Evolutionary conservation across 2,113 vertebrate genomes (phyloP).

Genomic region (Phyllostomus hastatus): DNA sequence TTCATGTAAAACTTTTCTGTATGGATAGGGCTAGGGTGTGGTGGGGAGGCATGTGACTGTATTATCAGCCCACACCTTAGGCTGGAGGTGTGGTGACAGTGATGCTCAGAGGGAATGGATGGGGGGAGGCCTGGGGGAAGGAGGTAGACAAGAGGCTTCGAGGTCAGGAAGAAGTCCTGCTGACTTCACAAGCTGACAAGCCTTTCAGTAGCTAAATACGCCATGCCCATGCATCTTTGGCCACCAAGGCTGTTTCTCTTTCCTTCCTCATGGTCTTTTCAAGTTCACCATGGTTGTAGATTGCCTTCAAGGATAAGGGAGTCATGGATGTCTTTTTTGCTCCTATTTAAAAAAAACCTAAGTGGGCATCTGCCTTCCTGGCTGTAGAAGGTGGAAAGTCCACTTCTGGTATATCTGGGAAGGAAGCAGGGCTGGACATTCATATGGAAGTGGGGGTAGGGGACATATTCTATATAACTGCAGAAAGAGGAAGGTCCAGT

Average conservation of each 20-base stretch:
- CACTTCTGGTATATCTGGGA: neutral
- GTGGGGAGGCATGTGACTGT: neutral
- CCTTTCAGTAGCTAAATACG: neutral
- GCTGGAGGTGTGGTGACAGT: neutral
- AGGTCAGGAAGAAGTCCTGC: neutral
- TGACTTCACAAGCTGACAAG: neutral
- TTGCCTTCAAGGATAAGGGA: neutral
- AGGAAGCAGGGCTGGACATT: neutral
- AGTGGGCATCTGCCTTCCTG: neutral
- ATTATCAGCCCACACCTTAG: neutral
- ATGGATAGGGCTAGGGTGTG: neutral
- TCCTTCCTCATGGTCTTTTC: slow-evolving; percentile 11
- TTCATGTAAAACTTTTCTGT: neutral
- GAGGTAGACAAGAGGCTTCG: neutral
- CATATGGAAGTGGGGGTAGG: neutral
- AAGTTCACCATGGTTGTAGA: neutral
- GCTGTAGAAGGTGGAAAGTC: neutral
- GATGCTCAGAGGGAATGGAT: neutral
- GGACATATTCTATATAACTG: neutral
- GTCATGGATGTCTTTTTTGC: neutral
- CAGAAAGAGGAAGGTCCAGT: neutral
- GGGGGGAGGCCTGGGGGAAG: no score
- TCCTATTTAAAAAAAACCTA: neutral
- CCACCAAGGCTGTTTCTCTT: neutral
- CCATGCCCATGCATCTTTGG: neutral